Evolutionary conservation across 2,113 vertebrate genomes (phyloP).

Genomic region (Cololabis saira): DNA sequence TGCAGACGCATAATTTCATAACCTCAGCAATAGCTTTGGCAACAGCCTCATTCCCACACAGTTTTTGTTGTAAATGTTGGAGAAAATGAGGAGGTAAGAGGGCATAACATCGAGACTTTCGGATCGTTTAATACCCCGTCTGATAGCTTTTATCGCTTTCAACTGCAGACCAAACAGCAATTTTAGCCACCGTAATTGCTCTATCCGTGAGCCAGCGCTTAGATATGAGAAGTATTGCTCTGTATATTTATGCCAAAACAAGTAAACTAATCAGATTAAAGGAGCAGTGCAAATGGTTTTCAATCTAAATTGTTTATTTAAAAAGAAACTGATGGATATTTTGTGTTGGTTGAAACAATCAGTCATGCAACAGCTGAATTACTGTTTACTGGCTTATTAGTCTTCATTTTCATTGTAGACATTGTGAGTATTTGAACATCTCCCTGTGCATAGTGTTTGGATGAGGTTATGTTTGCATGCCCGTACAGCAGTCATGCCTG

Average conservation of each 20-base stretch:
- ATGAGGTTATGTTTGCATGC: too few species aligned
- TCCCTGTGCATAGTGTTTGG: too few species aligned
- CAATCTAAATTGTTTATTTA: slow-evolving; percentile 55
- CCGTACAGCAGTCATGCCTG: too few species aligned
- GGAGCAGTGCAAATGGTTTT: slow-evolving; percentile 50
- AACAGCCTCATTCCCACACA: slow-evolving; percentile 34
- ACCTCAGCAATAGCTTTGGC: not conserved
- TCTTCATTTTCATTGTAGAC: not conserved
- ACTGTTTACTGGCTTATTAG: not conserved
- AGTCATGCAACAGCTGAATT: slow-evolving; percentile 10
- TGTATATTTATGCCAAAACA: slow-evolving; percentile 67
- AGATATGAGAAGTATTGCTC: slow-evolving; percentile 57
- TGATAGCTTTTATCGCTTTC: slow-evolving; percentile 65
- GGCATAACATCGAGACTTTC: slow-evolving; percentile 50
- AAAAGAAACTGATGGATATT: slow-evolving; percentile 44
- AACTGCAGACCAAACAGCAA: slow-evolving; percentile 60
- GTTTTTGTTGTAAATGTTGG: slow-evolving; percentile 62
- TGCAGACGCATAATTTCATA: too few species aligned
- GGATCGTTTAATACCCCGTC: slow-evolving; percentile 55
- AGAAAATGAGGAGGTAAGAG: slow-evolving; percentile 71
- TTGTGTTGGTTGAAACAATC: slow-evolving; percentile 32
- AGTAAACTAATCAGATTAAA: slow-evolving; percentile 76
- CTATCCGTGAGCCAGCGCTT: slow-evolving; percentile 24
- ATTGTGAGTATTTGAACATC: too few species aligned
- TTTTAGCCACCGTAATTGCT: slow-evolving; percentile 66